Base-by-base conservation (phyloP, 2,113 vertebrate species). In the Planiliza haematocheilus region DNA sequence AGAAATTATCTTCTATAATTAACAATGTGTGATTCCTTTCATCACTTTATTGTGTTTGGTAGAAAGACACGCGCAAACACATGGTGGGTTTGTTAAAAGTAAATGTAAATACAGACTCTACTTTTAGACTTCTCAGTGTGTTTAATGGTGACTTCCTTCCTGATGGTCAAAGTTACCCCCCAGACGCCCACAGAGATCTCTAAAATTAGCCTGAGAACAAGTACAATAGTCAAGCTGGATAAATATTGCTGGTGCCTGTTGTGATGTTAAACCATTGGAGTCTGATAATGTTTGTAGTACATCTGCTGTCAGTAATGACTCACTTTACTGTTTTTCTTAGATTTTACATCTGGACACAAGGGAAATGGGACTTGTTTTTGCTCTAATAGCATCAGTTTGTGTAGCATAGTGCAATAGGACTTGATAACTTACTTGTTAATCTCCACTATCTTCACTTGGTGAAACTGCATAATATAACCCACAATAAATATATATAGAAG, bases 151-250 rank as follows among this genome's bases (percentile, higher is more conserved):
- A 68, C 69, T 85, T 91, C 85, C 88, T 66, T 91, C 85, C 89
- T 76, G 53, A 53, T 48, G 58, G 56, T 60, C 39, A 48, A 30
- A 51, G 58, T 64, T 18, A n/a, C 36, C 39, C 13, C 42, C 16
- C 14, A 1, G 1, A 30, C 39, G 50, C 18, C 50, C 24, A 10
- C 43, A 59, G 63, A 62, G 43, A 9, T 41, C 4, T 74, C 83
- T 89, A 86, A 83, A 85, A 57, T 82, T 88, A 89, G 69, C 79
- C 74, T 76, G 39, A 62, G 78, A 81, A 39, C 16, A 46, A 86
- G 62, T 16, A n/a, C 6, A 46, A 8, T 11, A 13, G 16, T 77
- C 56, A 46, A 51, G 61, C 78, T 85, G 67, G 72, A 70, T 69
- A 86, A 88, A 88, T 68, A 77, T 8, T 43, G 6, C 55, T 46